phyloP scores from a whole-genome alignment of 2,797 vertebrate genomes.

The Schizopygopsis malacanthus region DNA sequence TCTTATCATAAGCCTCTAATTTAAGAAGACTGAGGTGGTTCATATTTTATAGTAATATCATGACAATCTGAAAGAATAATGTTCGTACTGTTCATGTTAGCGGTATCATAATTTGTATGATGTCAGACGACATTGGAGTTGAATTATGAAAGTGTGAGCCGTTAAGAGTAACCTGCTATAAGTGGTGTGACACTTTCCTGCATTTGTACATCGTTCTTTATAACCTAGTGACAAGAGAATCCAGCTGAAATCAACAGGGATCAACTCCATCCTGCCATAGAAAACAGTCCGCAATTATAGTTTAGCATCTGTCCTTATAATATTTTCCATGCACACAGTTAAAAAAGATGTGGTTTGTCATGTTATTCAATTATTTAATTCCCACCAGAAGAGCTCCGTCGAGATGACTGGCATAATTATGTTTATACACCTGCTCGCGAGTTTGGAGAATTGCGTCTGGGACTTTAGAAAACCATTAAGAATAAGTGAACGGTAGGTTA shows the following conservation, averaged over 20 bases:
- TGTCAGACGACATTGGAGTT: background rate
- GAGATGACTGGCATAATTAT: constrained; percentile 44
- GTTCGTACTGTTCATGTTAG: background rate
- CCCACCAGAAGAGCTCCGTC: constrained; percentile 33
- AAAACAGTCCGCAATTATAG: background rate
- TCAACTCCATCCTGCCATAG: background rate
- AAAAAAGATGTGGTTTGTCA: constrained; percentile 35
- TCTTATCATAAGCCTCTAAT: constrained; percentile 5
- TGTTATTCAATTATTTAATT: constrained; percentile 51
- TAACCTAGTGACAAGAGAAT: background rate
- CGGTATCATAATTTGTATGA: constrained; percentile 3
- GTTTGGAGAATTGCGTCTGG: constrained; percentile 45
- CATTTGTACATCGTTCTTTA: background rate
- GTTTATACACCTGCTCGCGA: constrained; percentile 50
- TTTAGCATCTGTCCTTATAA: constrained; percentile 45
- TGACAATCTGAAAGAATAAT: constrained; percentile 11
- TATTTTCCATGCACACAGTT: constrained; percentile 30
- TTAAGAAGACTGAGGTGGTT: background rate
- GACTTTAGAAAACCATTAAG: constrained; percentile 24
- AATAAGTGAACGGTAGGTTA: constrained; percentile 19
- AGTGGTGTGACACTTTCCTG: background rate
- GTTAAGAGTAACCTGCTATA: background rate
- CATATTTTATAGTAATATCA: background rate
- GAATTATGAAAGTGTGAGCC: background rate
- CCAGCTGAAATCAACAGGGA: background rate